Conservation (phyloP, 2,113 vertebrate species). For the Hemichromis elongatus region DNA sequence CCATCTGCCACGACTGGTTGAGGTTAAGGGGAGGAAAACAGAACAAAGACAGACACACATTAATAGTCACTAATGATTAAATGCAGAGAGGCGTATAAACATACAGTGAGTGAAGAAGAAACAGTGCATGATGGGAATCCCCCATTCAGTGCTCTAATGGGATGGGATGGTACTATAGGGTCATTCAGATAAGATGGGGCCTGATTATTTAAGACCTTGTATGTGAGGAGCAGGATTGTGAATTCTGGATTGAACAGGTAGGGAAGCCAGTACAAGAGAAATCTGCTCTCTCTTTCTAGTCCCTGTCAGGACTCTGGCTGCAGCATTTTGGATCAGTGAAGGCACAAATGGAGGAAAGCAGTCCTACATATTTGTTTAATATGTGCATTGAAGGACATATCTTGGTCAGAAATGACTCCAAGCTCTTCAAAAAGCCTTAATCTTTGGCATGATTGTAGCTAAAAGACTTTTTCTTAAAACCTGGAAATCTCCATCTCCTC, state of each 20-base stretch:
- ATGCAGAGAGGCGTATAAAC: not conserved
- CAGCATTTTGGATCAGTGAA: fast-evolving
- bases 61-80: not conserved
- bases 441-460: no score
- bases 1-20: fast-evolving
- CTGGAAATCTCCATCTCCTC: no score
- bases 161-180: not conserved
- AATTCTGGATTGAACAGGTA: not conserved
- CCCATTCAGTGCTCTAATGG: not conserved
- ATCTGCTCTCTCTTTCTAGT: not conserved
- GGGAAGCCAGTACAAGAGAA: fast-evolving
- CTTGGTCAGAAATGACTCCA: no score
- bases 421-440: no score
- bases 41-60: not conserved
- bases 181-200: not conserved
- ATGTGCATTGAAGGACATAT: no score
- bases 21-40: not conserved
- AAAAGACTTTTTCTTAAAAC: no score
- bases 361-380: no score
- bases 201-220: not conserved
- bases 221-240: no score
- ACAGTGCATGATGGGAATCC: not conserved
- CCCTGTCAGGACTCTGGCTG: not conserved
- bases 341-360: fast-evolving
- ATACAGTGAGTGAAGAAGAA: not conserved